Percentiles rank a stretch among this genome's conserved stretches.
These are phyloP conservation scores for Graptemys geographica DNA, from an alignment of 2,797 vertebrate genomes.

Conservation along the genomic window DNA sequence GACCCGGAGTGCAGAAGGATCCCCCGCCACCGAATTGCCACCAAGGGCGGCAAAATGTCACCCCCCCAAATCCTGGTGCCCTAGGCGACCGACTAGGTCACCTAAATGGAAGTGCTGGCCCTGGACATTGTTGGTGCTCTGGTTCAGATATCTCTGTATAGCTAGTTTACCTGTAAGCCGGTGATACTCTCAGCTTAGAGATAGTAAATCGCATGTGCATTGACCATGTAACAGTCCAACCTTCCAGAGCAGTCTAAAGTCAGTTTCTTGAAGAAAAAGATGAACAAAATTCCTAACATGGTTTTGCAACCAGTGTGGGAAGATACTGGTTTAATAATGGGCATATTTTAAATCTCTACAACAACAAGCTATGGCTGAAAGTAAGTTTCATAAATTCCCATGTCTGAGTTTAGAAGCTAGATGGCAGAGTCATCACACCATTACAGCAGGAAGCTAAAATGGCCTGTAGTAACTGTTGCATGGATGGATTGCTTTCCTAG, in stretches of 20 bases:
- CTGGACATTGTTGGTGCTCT: neutral
- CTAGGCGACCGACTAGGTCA: too few species aligned
- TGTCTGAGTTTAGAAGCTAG: slow-evolving; percentile 58
- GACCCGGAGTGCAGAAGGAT: too few species aligned
- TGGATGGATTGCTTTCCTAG: neutral
- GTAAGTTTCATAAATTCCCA: fast-evolving
- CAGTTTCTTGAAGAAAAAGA: neutral
- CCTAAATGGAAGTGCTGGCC: too few species aligned
- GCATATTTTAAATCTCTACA: neutral
- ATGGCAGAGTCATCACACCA: slow-evolving; percentile 69
- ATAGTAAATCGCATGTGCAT: neutral
- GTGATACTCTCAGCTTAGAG: neutral
- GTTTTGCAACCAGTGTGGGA: neutral
- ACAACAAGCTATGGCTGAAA: neutral
- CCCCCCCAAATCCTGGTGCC: too few species aligned
- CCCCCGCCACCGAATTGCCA: too few species aligned
- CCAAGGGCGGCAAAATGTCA: too few species aligned
- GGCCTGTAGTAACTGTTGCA: neutral
- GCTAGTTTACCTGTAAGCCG: neutral
- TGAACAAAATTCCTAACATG: neutral
- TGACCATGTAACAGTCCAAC: neutral
- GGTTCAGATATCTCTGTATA: neutral
- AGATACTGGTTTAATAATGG: neutral
- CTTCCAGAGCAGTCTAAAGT: neutral
- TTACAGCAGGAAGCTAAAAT: neutral